phyloP scores from a whole-genome alignment of 2,113 vertebrate species.

The Cygnus buccinator region DNA sequence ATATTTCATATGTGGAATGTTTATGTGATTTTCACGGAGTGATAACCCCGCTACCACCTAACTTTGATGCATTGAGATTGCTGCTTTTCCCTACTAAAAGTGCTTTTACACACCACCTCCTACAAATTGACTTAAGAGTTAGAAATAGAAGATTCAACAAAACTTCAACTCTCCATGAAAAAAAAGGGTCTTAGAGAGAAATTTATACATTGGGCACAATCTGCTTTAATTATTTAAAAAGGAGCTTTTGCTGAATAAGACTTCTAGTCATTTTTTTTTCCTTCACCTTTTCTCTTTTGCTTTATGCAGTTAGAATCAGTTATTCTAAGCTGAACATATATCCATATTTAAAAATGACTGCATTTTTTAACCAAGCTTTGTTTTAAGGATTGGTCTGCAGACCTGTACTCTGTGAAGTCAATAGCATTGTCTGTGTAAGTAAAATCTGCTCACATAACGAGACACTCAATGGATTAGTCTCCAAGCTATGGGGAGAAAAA shows the following conservation, averaged over 20 bases:
- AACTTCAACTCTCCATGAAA: slow-evolving; percentile 69
- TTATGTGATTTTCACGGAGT: slow-evolving; percentile 85
- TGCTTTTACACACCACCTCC: slow-evolving; percentile 81
- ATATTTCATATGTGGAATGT: slow-evolving; percentile 85
- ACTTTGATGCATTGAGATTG: slow-evolving; percentile 83
- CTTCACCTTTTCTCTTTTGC: not conserved
- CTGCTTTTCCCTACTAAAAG: slow-evolving; percentile 76
- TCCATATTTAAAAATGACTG: not conserved
- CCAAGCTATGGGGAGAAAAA: slow-evolving; percentile 7
- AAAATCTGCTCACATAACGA: not conserved
- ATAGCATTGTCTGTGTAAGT: not conserved
- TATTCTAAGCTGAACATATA: not conserved
- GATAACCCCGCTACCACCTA: slow-evolving; percentile 75
- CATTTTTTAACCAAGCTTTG: not conserved
- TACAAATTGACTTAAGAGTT: slow-evolving; percentile 83
- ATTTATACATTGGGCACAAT: slow-evolving; percentile 71
- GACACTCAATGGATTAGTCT: not conserved
- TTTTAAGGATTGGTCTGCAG: not conserved
- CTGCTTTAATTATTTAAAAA: slow-evolving; percentile 58
- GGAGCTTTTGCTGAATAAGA: slow-evolving; percentile 53
- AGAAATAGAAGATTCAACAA: slow-evolving; percentile 76
- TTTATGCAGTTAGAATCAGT: not conserved
- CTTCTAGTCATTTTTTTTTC: slow-evolving; percentile 20
- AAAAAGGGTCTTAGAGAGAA: slow-evolving; percentile 47
- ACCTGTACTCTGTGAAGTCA: not conserved